Evolutionary conservation across 2,888 invertebrate genomes (phyloP).

Genomic region (Andrena flavipes): DNA sequence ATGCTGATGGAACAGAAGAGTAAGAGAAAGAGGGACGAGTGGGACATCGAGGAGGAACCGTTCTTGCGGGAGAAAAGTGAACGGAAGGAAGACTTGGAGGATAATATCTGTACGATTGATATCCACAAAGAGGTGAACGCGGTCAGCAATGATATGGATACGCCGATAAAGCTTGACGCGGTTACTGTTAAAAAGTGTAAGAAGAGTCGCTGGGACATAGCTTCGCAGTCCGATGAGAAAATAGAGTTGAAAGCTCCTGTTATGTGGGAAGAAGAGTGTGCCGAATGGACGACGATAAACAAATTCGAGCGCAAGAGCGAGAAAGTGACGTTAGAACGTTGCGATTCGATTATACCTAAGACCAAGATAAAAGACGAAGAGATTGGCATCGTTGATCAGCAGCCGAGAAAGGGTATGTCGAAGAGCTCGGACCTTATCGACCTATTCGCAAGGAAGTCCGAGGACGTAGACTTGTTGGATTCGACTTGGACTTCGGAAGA

Average conservation of each 20-base stretch:
- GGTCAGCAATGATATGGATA: conserved; percentile 3
- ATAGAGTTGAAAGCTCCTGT: conserved; percentile 70
- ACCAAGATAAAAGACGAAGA: conserved; percentile 38
- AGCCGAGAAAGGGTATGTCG: conserved; percentile 13
- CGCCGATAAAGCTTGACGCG: conserved; percentile 33
- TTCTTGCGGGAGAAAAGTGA: conserved; percentile 41
- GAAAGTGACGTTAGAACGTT: conserved; percentile 13
- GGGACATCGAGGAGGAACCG: conserved; percentile 73
- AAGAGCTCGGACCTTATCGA: conserved; percentile 52
- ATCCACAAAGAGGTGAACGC: conserved; percentile 34
- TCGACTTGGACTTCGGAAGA: conserved; percentile 58
- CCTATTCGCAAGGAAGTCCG: conserved; percentile 53
- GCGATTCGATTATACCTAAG: conserved; percentile 39
- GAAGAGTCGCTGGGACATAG: conserved; percentile 81
- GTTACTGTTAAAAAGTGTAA: conserved; percentile 58
- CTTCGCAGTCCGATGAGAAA: conserved; percentile 74
- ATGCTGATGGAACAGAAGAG: conserved; percentile 71
- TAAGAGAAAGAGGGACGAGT: conserved; percentile 67
- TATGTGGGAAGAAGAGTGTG: conserved; percentile 74
- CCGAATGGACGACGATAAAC: conserved; percentile 68
- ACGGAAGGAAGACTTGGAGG: conserved; percentile 30
- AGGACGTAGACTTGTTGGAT: conserved; percentile 53
- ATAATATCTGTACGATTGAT: conserved; percentile 4
- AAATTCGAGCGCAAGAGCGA: conserved; percentile 48
- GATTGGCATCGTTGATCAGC: conserved; percentile 27